Percentiles rank a stretch among this genome's conserved stretches.
Evolutionary conservation across 2,113 vertebrate genomes (phyloP).

Genomic region (Leucopsar rothschildi): DNA sequence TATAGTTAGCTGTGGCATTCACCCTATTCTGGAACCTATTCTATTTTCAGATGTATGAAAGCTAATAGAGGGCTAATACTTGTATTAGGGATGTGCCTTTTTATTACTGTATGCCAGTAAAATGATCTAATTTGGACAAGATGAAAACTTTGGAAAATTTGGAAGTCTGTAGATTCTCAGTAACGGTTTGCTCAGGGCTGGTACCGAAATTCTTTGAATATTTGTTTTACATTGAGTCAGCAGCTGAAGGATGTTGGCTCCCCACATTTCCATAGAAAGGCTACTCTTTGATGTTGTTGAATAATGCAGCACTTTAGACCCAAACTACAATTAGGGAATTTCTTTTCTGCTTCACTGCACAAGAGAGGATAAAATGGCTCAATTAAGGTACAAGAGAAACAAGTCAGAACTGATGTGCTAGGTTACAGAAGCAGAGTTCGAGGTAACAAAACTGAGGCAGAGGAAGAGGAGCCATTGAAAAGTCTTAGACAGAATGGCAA

Average conservation of each 20-base stretch:
- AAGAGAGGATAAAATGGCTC: neutral
- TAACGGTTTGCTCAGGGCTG: neutral
- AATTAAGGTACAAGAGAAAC: neutral
- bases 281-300: neutral
- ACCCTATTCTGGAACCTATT: neutral
- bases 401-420: neutral
- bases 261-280: neutral
- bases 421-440: neutral
- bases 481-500: neutral
- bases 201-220: conserved; percentile 7
- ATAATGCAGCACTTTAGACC: neutral
- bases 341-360: neutral
- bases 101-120: neutral
- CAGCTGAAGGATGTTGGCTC: neutral
- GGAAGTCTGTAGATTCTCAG: neutral
- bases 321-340: neutral
- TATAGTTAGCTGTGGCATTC: neutral
- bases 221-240: neutral
- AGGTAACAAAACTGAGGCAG: neutral
- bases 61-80: neutral
- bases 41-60: neutral
- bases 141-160: neutral
- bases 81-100: neutral
- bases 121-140: neutral
- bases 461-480: neutral